Percentiles rank a stretch among this genome's conserved stretches.
Conservation (phyloP, 2,113 vertebrate species). For the Cranoglanis bouderius region DNA sequence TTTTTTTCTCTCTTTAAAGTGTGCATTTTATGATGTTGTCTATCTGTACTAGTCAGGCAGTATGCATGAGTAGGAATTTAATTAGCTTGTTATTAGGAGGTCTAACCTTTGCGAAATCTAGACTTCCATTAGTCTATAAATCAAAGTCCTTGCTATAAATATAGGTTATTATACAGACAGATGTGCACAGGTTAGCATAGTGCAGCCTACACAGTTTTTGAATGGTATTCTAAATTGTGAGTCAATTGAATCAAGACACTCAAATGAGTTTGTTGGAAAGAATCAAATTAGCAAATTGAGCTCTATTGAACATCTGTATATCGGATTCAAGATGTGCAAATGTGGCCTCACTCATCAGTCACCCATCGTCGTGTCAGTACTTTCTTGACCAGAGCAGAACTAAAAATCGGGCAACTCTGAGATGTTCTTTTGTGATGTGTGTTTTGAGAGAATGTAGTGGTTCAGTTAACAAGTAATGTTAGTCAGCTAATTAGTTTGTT, state of each 20-base stretch:
- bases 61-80: not conserved
- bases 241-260: not conserved
- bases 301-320: not conserved
- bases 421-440: not conserved
- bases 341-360: not conserved
- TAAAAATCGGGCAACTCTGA: not conserved
- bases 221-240: not conserved
- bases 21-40: not conserved
- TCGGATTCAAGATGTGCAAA: not conserved
- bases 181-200: not conserved
- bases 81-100: not conserved
- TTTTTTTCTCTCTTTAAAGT: not conserved
- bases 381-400: not conserved
- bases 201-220: not conserved
- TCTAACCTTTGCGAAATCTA: not conserved
- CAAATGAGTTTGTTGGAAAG: not conserved
- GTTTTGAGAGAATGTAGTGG: not conserved
- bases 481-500: constrained; percentile 3
- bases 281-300: not conserved
- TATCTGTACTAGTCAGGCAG: not conserved
- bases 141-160: not conserved
- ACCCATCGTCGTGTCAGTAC: not conserved
- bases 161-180: too few relatives aligned
- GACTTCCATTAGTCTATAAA: not conserved
- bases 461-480: not conserved